Evolutionary conservation across 2,113 vertebrate genomes (phyloP).

Genomic region (Channa maculata): DNA sequence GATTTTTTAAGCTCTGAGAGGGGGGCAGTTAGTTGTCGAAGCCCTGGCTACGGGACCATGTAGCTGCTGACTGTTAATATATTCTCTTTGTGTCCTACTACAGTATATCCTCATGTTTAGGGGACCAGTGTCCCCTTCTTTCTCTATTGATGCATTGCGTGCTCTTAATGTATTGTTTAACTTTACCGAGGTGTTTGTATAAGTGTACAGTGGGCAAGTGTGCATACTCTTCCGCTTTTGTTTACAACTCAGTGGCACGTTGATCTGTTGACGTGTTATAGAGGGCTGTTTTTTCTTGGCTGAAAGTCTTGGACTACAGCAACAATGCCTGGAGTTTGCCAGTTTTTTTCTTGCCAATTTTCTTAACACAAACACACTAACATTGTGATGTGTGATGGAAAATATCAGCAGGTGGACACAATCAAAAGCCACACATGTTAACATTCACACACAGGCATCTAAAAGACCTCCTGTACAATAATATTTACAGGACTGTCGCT

Average conservation of each 20-base stretch:
- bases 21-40: constrained; percentile 42
- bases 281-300: constrained; percentile 35
- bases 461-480: constrained; percentile 41
- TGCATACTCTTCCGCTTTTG: constrained; percentile 63
- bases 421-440: constrained; percentile 37
- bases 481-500: constrained; percentile 71
- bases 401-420: constrained; percentile 40
- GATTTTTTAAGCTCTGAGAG: constrained; percentile 39
- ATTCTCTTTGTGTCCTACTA: constrained; percentile 69
- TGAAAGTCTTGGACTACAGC: constrained; percentile 11
- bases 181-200: constrained; percentile 65
- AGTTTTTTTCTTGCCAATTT: constrained; percentile 10
- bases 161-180: constrained; percentile 72
- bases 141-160: constrained; percentile 58
- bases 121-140: constrained; percentile 33
- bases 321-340: constrained; percentile 2
- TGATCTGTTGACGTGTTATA: constrained; percentile 28
- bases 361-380: constrained; percentile 4
- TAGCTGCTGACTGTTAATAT: constrained; percentile 79
- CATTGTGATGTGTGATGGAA: constrained; percentile 38
- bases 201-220: constrained; percentile 66
- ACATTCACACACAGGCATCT: constrained; percentile 29
- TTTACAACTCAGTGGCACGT: constrained; percentile 60
- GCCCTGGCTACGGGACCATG: constrained; percentile 68
- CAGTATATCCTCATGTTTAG: constrained; percentile 64